A percentile compares a stretch with the other conserved stretches of the same genome.
phyloP scores from a whole-genome alignment of 2,888 invertebrate species.

The Epicampocera succincta region DNA sequence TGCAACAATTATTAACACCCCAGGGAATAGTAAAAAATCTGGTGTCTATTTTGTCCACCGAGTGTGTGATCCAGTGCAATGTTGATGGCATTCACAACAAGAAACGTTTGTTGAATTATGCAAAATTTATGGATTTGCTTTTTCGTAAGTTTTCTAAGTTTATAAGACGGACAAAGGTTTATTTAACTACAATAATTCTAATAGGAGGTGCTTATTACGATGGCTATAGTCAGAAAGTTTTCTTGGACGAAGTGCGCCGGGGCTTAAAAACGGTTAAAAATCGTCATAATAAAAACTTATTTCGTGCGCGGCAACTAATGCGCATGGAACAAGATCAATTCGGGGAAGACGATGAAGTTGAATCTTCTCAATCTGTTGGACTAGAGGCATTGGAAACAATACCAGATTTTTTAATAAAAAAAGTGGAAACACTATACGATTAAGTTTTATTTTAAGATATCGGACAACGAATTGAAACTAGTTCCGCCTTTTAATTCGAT shows the following conservation, averaged over 20 bases:
- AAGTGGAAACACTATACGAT: slow-evolving; percentile 16
- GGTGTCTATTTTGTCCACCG: slow-evolving; percentile 14
- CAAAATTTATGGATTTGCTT: slow-evolving; percentile 56
- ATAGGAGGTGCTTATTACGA: slow-evolving; percentile 52
- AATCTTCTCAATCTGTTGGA: neutral
- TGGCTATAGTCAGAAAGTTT: slow-evolving; percentile 49
- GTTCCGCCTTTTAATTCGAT: no score
- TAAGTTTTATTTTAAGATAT: slow-evolving; percentile 1
- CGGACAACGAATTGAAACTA: no score
- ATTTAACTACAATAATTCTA: no score
- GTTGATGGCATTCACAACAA: slow-evolving; percentile 49
- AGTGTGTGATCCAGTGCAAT: slow-evolving; percentile 39
- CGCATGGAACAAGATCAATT: slow-evolving; percentile 14
- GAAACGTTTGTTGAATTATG: slow-evolving; percentile 46
- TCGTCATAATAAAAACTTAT: slow-evolving; percentile 47
- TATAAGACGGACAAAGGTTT: no score
- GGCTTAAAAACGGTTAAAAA: slow-evolving; percentile 50
- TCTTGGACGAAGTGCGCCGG: slow-evolving; percentile 45
- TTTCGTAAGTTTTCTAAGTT: slow-evolving; percentile 41
- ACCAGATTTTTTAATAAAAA: slow-evolving; percentile 5
- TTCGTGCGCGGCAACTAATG: slow-evolving; percentile 18
- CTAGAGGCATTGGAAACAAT: neutral
- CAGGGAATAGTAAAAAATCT: slow-evolving; percentile 49
- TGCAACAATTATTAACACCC: slow-evolving; percentile 50
- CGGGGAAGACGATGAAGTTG: neutral